Base-by-base conservation (phyloP, 2,113 vertebrate genomes). In the Paradoxurus hermaphroditus region DNA sequence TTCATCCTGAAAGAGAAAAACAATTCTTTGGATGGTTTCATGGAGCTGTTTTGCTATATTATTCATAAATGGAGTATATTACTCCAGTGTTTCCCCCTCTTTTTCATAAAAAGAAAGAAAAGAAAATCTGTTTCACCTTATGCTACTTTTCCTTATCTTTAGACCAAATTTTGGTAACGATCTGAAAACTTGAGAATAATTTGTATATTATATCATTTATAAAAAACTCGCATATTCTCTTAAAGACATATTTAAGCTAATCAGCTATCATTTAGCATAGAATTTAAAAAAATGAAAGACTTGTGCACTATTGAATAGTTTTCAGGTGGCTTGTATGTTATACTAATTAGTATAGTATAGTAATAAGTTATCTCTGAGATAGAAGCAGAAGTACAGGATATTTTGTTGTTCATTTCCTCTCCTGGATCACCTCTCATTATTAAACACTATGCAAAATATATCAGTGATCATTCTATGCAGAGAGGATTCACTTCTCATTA, bases 1-100 rank as follows among this genome's bases (percentile, higher is more conserved):
- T 23, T 88, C 41, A 85, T 95, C 68, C 59, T 86, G 36, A 96
- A 44, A 96, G 73, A 77, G 89, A 97, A 93, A 97, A 95, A 92
- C 91, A 88, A 15, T 67, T 95, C 56, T 98, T 93, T 86, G 62
- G 36, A 39, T 90, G 16, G 90, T 59, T 59, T 91, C 94, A 94
- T 77, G 75, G 94, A 49, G 13, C 39, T 46, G 29, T 97, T 90
- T 90, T 91, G 7, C 36, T 79, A 70, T 95, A 63, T 1, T 89
- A 5, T 68, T 89, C 18, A 21, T 13, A 49, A 90, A 29, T 77
- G 51, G 86, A 94, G 10, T 56, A 7, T 75, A 79, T 86, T 94
- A 65, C 14, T 96, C 0, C 21, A 46, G 0, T 85, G 15, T 82
- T 91, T 92, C 39, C 49, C 65, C 14, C 46, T 75, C 44, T 73